Percentiles rank a stretch among this genome's conserved stretches.
phyloP scores from a whole-genome alignment of 1,140 invertebrate species.

The Drosophila nebulosa region DNA sequence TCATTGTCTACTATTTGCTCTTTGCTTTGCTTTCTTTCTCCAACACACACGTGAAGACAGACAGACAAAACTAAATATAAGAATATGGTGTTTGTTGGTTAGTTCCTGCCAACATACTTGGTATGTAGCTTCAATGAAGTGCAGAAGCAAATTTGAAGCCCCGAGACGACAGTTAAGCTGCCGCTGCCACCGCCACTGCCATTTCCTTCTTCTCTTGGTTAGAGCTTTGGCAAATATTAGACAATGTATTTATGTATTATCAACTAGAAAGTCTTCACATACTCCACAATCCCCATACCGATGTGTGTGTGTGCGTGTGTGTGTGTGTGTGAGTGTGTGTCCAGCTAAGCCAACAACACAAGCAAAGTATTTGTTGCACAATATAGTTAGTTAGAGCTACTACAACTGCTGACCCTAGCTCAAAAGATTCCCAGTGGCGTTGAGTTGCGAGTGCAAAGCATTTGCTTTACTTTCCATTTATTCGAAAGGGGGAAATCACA shows the following conservation, averaged over 20 bases:
- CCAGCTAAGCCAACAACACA: not conserved
- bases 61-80: constrained; percentile 40
- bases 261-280: constrained; percentile 22
- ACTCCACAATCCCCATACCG: not conserved
- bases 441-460: not conserved
- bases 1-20: constrained; percentile 66
- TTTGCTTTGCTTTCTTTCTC: constrained; percentile 45
- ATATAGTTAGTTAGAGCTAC: not conserved
- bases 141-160: constrained; percentile 60
- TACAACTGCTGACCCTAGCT: not conserved
- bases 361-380: not conserved
- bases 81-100: constrained; percentile 29
- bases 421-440: too few species aligned
- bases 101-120: not conserved
- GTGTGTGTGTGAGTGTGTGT: constrained; percentile 7
- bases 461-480: not conserved
- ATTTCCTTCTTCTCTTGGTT: not conserved
- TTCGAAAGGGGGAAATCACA: too few species aligned
- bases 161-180: constrained; percentile 63
- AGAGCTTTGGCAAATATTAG: constrained; percentile 56
- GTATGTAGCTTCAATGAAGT: constrained; percentile 72
- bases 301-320: constrained; percentile 2
- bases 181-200: not conserved
- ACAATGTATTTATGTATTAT: constrained; percentile 68
- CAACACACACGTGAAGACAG: constrained; percentile 13